Percentiles rank a stretch among this genome's conserved stretches.
phyloP scores from a whole-genome alignment of 1,140 invertebrate species.

The Parapsyche elsis region DNA sequence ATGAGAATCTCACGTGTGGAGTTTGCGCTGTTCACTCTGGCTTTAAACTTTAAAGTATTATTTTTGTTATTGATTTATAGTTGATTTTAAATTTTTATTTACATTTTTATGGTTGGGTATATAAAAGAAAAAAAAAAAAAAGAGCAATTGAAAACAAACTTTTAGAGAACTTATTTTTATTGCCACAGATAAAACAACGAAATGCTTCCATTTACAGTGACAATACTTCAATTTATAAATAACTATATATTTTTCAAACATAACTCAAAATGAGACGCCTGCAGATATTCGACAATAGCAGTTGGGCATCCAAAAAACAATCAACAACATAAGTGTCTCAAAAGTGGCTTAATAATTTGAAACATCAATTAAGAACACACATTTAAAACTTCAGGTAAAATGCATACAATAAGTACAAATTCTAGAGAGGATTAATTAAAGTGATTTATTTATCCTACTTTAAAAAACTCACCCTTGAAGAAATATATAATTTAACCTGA shows the following conservation, averaged over 20 bases:
- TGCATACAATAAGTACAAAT: slow-evolving; percentile 30
- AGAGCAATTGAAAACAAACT: slow-evolving; percentile 20
- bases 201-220: slow-evolving; percentile 38
- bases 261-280: slow-evolving; percentile 48
- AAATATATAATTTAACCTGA: slow-evolving; percentile 6
- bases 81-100: not conserved
- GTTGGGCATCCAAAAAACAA: slow-evolving; percentile 28
- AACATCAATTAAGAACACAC: slow-evolving; percentile 24
- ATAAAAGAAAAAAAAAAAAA: slow-evolving; percentile 3
- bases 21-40: slow-evolving; percentile 94
- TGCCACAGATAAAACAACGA: slow-evolving; percentile 53
- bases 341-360: slow-evolving; percentile 25
- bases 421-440: not conserved
- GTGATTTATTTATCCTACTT: not conserved
- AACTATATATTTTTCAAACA: slow-evolving; percentile 51
- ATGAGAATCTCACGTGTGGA: slow-evolving; percentile 92
- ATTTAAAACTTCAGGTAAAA: slow-evolving; percentile 21
- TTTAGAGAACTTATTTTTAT: slow-evolving; percentile 54
- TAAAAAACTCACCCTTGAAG: not conserved
- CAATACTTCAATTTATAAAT: slow-evolving; percentile 18
- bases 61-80: not conserved
- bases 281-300: not conserved
- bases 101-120: slow-evolving; percentile 17
- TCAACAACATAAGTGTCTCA: slow-evolving; percentile 23
- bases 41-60: slow-evolving; percentile 78